A percentile compares a stretch with the other conserved stretches of the same genome.
Conservation (phyloP, 2,888 invertebrate species). For the Leptogaster cylindrica region DNA sequence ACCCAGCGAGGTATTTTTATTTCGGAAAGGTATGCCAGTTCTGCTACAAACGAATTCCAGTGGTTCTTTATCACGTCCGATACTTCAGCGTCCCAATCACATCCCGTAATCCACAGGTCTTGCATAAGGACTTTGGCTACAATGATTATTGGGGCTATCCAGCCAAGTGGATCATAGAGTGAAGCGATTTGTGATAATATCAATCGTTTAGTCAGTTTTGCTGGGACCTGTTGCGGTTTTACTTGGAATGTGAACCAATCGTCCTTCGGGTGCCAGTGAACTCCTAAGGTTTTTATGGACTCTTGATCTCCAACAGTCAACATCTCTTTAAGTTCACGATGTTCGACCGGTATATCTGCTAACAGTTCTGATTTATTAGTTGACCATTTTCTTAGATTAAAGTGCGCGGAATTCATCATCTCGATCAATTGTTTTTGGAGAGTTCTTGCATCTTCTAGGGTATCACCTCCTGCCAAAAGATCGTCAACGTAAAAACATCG, state of each 20-base stretch:
- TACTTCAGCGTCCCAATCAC: too few relatives aligned
- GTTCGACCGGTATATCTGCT: not conserved
- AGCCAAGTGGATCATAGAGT: not conserved
- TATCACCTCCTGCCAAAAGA: not conserved
- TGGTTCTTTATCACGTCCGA: too few relatives aligned
- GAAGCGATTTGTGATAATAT: not conserved
- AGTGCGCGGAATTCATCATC: not conserved
- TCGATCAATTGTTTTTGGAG: not conserved
- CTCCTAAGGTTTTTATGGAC: not conserved
- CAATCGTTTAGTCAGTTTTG: not conserved
- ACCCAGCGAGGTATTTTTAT: too few relatives aligned
- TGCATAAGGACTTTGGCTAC: too few relatives aligned
- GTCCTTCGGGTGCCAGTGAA: not conserved
- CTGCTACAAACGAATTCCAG: too few relatives aligned
- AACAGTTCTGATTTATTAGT: not conserved
- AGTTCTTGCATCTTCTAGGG: not conserved
- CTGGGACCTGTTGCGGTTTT: not conserved
- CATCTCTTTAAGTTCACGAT: not conserved
- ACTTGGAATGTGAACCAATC: not conserved
- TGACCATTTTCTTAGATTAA: not conserved
- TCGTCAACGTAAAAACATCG: constrained; percentile 2
- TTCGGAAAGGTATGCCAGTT: too few relatives aligned
- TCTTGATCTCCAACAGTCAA: not conserved
- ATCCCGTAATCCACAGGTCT: too few relatives aligned
- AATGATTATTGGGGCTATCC: not conserved